Conservation (phyloP, 2,888 invertebrate genomes). For the Allophyes oxyacanthae region DNA sequence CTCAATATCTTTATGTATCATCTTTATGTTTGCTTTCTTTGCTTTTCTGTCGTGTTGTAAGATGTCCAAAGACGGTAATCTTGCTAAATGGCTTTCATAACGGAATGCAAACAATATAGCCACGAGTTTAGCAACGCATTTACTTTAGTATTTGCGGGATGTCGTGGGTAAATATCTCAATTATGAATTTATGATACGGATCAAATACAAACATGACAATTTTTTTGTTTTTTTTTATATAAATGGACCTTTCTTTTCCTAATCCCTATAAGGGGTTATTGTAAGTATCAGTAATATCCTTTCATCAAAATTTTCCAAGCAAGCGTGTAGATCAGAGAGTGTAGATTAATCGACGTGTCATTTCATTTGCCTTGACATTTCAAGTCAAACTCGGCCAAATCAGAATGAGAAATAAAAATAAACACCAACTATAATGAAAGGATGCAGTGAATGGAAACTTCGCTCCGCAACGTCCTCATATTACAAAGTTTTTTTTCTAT, state of each 20-base stretch:
- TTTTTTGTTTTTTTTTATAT: conserved; percentile 25
- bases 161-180: conserved; percentile 7
- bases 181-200: conserved; percentile 1
- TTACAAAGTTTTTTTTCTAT: conserved; percentile 9
- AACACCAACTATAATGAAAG: conserved; percentile 19
- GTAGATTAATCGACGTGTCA: no score
- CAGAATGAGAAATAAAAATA: conserved; percentile 29
- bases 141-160: conserved; percentile 20
- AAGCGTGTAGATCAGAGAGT: no score
- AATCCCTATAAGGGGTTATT: no score
- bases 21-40: conserved; percentile 36
- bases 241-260: no score
- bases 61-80: conserved; percentile 27
- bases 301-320: no score
- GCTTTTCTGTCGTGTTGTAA: conserved; percentile 28
- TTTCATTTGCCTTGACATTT: no score
- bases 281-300: no score
- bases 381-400: not conserved
- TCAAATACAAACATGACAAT: not conserved
- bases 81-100: conserved; percentile 49
- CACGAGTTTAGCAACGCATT: conserved; percentile 40
- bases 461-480: conserved; percentile 16
- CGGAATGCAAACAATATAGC: conserved; percentile 47
- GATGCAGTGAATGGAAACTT: conserved; percentile 27
- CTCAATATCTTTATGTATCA: conserved; percentile 34